Evolutionary conservation across 2,797 vertebrate genomes (phyloP).

Genomic region (Sciurus vulgaris): DNA sequence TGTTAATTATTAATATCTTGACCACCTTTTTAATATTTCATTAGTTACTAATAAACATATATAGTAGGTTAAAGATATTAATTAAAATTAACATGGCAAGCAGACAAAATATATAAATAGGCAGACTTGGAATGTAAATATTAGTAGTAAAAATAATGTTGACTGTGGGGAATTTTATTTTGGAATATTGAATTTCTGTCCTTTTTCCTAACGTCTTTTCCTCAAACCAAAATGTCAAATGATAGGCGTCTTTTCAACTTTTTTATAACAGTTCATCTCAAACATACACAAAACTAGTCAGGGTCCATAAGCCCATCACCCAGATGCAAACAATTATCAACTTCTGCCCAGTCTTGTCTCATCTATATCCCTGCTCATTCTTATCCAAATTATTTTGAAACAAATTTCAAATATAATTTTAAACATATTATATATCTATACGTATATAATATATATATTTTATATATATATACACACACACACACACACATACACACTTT

Average conservation of each 20-base stretch:
- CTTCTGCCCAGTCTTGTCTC: neutral
- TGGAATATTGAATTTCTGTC: neutral
- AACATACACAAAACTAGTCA: neutral
- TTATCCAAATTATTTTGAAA: constrained; percentile 12
- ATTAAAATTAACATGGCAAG: constrained; percentile 23
- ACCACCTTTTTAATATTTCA: constrained; percentile 47
- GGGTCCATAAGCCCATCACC: neutral
- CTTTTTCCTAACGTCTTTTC: neutral
- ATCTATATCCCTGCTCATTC: neutral
- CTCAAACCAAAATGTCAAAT: neutral
- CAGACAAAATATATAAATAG: neutral
- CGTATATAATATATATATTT: no score
- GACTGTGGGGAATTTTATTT: neutral
- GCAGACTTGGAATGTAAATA: neutral
- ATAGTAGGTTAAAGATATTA: constrained; percentile 20
- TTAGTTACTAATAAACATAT: constrained; percentile 1
- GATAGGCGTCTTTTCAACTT: neutral
- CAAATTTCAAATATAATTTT: neutral
- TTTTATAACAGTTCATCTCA: neutral
- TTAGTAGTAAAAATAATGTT: constrained; percentile 1
- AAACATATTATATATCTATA: no score
- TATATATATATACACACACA: no score
- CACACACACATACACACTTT: no score
- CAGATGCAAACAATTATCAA: neutral
- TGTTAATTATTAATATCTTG: constrained; percentile 45